Conservation (phyloP, 23 tunicate species). For the Halocynthia aurantium region DNA sequence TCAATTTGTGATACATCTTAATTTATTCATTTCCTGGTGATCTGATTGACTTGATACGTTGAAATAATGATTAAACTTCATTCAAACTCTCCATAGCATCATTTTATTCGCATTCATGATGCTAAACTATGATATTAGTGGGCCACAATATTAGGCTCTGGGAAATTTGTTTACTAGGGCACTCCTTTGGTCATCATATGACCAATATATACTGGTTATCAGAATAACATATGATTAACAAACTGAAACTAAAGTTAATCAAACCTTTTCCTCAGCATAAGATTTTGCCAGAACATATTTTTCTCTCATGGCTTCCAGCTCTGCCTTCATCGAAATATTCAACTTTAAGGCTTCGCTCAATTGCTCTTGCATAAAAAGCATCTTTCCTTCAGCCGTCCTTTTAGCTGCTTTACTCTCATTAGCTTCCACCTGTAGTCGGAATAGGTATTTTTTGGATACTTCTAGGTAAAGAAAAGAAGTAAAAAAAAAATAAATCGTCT, state of each 20-base stretch:
- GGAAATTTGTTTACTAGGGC: background rate
- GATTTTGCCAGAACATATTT: constrained; percentile 50
- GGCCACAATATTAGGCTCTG: too few relatives aligned
- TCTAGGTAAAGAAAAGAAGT: background rate
- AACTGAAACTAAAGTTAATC: background rate
- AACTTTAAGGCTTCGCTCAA: constrained; percentile 21
- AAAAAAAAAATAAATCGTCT: background rate
- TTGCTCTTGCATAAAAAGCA: constrained; percentile 60
- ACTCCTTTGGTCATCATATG: background rate
- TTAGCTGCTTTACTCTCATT: constrained; percentile 70
- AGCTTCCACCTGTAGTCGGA: constrained; percentile 49
- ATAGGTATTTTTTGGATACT: background rate
- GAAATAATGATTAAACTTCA: too few relatives aligned
- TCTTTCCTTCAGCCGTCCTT: constrained; percentile 48
- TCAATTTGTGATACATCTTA: too few relatives aligned
- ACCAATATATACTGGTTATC: background rate
- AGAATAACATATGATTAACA: too few relatives aligned
- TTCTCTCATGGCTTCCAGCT: constrained; percentile 39
- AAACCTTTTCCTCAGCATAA: constrained; percentile 49
- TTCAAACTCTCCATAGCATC: too few relatives aligned
- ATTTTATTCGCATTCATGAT: too few relatives aligned
- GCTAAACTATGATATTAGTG: too few relatives aligned
- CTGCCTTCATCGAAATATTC: constrained; percentile 22
- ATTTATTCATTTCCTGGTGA: too few relatives aligned
- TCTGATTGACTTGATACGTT: too few relatives aligned